phyloP scores from a whole-genome alignment of 2,888 invertebrate genomes.

The Agapetus fuscipes region DNA sequence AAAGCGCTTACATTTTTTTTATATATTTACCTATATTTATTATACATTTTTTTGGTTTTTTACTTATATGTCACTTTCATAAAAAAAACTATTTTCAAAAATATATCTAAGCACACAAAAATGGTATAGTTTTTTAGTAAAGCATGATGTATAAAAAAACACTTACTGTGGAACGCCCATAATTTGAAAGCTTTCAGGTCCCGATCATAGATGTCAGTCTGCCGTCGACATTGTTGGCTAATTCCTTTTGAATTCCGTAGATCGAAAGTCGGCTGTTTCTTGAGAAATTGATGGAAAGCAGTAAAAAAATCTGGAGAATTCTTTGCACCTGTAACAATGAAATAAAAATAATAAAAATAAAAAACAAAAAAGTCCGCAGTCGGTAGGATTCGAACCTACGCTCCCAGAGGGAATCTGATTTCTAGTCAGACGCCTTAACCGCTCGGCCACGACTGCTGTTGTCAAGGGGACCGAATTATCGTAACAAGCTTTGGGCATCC shows the following conservation, averaged over 20 bases:
- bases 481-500: no score
- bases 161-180: slow-evolving; percentile 17
- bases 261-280: slow-evolving; percentile 7
- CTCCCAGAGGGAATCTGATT: slow-evolving; percentile 86
- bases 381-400: slow-evolving; percentile 87
- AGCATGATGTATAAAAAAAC: no score
- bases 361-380: slow-evolving; percentile 47
- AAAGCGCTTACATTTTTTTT: no score
- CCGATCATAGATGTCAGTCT: slow-evolving; percentile 10
- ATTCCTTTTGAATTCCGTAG: slow-evolving; percentile 4
- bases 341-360: slow-evolving; percentile 4
- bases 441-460: slow-evolving; percentile 75
- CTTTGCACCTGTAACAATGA: background rate
- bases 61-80: no score
- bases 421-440: slow-evolving; percentile 86
- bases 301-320: background rate
- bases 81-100: no score
- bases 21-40: no score
- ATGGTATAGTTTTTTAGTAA: no score
- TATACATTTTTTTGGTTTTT: no score
- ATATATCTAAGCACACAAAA: no score
- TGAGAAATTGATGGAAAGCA: background rate
- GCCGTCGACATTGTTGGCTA: slow-evolving; percentile 8
- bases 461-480: no score
- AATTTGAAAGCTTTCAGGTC: slow-evolving; percentile 10